These are phyloP conservation scores for Himalopsyche japonica DNA, from an alignment of 2,888 invertebrate genomes.

Conservation along the genomic window DNA sequence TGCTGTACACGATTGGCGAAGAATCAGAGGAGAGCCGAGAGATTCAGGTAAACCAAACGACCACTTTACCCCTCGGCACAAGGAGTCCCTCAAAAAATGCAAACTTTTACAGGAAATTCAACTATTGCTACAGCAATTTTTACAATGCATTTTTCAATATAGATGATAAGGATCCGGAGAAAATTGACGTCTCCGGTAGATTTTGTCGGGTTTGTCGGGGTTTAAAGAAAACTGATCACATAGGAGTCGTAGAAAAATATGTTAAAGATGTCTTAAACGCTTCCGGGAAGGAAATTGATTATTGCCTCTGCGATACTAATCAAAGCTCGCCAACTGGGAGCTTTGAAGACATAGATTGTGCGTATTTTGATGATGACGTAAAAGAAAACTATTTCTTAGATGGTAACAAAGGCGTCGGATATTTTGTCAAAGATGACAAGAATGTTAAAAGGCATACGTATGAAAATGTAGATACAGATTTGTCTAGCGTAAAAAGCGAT, in stretches of 20 bases:
- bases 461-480: neutral
- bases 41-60: slow-evolving; percentile 59
- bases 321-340: neutral
- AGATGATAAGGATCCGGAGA: slow-evolving; percentile 35
- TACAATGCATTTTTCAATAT: slow-evolving; percentile 55
- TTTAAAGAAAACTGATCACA: neutral
- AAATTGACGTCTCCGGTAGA: neutral
- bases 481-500: neutral
- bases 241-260: neutral
- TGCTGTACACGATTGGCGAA: slow-evolving; percentile 90
- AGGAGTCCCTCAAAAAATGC: slow-evolving; percentile 47
- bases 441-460: neutral
- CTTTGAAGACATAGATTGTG: neutral
- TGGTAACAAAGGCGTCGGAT: neutral
- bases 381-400: neutral
- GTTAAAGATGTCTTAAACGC: neutral
- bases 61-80: neutral
- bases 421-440: neutral
- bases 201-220: neutral
- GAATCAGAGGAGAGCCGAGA: slow-evolving; percentile 85
- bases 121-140: slow-evolving; percentile 58
- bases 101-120: slow-evolving; percentile 54
- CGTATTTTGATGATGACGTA: neutral
- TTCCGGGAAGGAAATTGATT: neutral
- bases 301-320: neutral